Percentiles rank a stretch among this genome's conserved stretches.
Conservation (phyloP, 2,888 invertebrate genomes). For the Leucozona laternaria region DNA sequence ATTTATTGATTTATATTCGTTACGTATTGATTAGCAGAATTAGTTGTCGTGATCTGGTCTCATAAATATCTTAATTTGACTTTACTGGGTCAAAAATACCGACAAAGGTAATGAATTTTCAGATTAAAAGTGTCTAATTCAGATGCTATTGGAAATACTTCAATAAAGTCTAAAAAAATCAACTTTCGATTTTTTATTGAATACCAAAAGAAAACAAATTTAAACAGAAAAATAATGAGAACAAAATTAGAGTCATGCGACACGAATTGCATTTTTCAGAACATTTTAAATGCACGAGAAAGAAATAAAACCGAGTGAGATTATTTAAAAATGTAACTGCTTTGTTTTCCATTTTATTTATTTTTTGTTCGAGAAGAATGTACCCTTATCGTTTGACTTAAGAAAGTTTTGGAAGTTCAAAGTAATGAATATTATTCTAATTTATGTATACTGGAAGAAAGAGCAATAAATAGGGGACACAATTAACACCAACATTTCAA, state of each 20-base stretch:
- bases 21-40: conserved; percentile 18
- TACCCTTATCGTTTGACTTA: too few species aligned
- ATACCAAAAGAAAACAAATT: not conserved
- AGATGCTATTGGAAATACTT: not conserved
- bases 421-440: too few species aligned
- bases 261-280: not conserved
- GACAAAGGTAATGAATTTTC: not conserved
- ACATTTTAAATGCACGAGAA: not conserved
- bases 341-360: not conserved
- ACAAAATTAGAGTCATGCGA: not conserved
- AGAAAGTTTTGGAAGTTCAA: too few species aligned
- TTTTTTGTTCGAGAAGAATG: not conserved
- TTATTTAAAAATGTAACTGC: not conserved
- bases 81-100: conserved; percentile 3
- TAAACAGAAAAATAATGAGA: not conserved
- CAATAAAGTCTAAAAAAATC: not conserved
- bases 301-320: not conserved
- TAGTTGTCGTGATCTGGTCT: not conserved
- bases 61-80: not conserved
- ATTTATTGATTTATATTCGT: conserved; percentile 13
- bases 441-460: too few species aligned
- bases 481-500: too few species aligned
- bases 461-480: too few species aligned
- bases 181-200: not conserved
- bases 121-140: not conserved